Percentiles rank a stretch among this genome's conserved stretches.
These are phyloP conservation scores for Xylota sylvarum DNA, from an alignment of 2,888 invertebrate species.

Conservation along the genomic window DNA sequence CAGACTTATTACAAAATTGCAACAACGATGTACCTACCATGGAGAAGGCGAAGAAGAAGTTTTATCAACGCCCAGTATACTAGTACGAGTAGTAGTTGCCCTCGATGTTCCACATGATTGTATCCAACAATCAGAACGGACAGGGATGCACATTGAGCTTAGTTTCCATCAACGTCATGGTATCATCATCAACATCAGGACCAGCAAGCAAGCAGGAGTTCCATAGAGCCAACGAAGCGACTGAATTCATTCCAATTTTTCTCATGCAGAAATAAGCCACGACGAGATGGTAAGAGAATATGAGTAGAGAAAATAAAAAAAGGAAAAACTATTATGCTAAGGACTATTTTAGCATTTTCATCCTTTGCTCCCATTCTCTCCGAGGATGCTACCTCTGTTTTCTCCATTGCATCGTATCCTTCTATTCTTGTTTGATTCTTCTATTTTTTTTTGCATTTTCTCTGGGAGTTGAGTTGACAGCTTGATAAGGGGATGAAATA, in stretches of 20 bases:
- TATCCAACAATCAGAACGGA: slow-evolving; percentile 73
- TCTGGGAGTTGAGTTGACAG: slow-evolving; percentile 71
- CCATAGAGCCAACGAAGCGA: slow-evolving; percentile 61
- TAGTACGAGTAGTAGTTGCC: slow-evolving; percentile 59
- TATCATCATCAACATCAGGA: slow-evolving; percentile 74
- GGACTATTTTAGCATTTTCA: slow-evolving; percentile 76
- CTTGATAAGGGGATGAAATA: slow-evolving; percentile 77
- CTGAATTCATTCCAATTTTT: slow-evolving; percentile 75
- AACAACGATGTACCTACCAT: slow-evolving; percentile 52
- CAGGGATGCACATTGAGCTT: slow-evolving; percentile 73
- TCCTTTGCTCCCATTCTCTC: slow-evolving; percentile 63
- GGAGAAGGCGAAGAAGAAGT: slow-evolving; percentile 37
- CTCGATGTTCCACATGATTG: slow-evolving; percentile 76
- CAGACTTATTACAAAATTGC: slow-evolving; percentile 76
- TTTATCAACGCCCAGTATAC: slow-evolving; percentile 57
- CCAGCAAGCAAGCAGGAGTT: slow-evolving; percentile 45
- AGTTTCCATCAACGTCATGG: slow-evolving; percentile 77
- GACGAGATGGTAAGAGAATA: slow-evolving; percentile 44
- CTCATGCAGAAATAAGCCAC: slow-evolving; percentile 75
- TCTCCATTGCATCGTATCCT: slow-evolving; percentile 53
- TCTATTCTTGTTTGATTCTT: slow-evolving; percentile 44
- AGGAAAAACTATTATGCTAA: slow-evolving; percentile 69
- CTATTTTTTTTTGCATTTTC: slow-evolving; percentile 44
- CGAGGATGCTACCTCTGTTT: slow-evolving; percentile 60
- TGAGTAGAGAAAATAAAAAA: slow-evolving; percentile 17